A percentile compares a stretch with the other conserved stretches of the same genome.
These are phyloP conservation scores for Phalacrocorax carbo DNA, from an alignment of 2,113 vertebrate genomes.

Conservation along the genomic window DNA sequence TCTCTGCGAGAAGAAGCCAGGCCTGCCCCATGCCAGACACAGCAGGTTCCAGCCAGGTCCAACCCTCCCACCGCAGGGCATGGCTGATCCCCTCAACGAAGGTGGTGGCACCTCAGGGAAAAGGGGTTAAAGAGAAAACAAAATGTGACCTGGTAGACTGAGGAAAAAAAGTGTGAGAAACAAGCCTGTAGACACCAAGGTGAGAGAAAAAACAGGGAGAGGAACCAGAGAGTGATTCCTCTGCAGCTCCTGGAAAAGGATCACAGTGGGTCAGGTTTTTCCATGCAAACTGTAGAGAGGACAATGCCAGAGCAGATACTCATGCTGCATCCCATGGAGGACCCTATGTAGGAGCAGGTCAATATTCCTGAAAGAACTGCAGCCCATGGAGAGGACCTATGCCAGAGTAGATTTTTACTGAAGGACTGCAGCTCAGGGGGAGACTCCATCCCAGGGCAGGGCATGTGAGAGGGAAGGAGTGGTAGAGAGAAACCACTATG, in stretches of 20 bases:
- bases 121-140: not conserved
- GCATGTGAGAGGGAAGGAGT: not conserved
- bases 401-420: not conserved
- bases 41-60: not conserved
- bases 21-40: not conserved
- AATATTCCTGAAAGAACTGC: not conserved
- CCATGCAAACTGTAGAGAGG: not conserved
- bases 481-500: not conserved
- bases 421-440: not conserved
- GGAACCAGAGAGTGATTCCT: not conserved
- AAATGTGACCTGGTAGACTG: not conserved
- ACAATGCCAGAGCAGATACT: not conserved
- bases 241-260: not conserved
- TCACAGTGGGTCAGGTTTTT: rapidly evolving
- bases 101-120: not conserved
- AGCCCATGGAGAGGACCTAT: not conserved
- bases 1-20: too few relatives aligned
- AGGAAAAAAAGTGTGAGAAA: not conserved
- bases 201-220: not conserved
- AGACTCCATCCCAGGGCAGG: not conserved
- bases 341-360: not conserved
- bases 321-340: not conserved
- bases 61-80: too few relatives aligned
- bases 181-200: not conserved
- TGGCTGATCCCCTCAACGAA: rapidly evolving